Evolutionary conservation across 2,113 vertebrate genomes (phyloP).

Genomic region (Ginglymostoma cirratum): DNA sequence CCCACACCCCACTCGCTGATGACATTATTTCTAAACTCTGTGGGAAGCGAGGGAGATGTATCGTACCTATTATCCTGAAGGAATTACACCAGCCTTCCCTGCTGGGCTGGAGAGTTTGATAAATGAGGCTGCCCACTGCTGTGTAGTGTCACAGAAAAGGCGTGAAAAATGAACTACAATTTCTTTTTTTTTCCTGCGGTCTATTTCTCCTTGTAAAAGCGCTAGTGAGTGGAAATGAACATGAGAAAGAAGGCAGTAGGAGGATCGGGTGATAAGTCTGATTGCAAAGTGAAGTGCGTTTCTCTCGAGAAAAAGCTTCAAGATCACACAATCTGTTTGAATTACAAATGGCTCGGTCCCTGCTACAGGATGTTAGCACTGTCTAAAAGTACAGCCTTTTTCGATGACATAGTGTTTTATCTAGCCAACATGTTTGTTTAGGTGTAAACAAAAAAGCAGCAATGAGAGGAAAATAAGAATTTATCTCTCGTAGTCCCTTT

Average conservation of each 20-base stretch:
- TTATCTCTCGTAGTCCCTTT: not conserved
- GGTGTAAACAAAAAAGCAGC: not conserved
- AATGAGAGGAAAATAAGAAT: not conserved
- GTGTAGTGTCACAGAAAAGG: not conserved
- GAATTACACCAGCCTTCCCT: not conserved
- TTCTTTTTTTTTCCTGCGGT: not conserved
- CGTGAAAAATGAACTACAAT: not conserved
- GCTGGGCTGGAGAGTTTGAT: not conserved
- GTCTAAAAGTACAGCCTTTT: not conserved
- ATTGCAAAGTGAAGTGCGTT: not conserved
- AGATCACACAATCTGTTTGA: not conserved
- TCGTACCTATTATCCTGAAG: not conserved
- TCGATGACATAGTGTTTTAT: not conserved
- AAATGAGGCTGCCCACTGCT: not conserved
- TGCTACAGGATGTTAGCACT: not conserved
- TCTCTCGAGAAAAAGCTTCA: not conserved
- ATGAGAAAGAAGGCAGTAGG: not conserved
- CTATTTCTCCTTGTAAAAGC: not conserved
- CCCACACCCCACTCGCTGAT: not conserved
- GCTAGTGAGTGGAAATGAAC: not conserved
- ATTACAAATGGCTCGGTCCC: not conserved
- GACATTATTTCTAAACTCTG: not conserved
- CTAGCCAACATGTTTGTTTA: not conserved
- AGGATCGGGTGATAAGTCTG: not conserved
- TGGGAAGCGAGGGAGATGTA: not conserved